Conservation (phyloP, 2,888 invertebrate species). For the Aporophyla lueneburgensis region DNA sequence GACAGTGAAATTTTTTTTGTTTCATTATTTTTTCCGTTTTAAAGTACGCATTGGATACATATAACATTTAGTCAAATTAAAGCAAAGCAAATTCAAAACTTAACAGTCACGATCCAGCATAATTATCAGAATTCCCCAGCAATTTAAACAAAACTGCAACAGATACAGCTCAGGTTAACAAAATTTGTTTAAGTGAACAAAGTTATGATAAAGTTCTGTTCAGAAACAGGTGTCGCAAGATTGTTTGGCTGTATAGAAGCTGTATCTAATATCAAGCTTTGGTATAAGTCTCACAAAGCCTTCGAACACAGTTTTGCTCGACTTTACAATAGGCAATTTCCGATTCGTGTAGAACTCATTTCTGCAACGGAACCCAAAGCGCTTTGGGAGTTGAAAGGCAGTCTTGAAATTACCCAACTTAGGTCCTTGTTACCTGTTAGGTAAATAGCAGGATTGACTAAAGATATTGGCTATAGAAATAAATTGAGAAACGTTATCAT, state of each 20-base stretch:
- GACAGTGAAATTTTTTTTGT: not conserved
- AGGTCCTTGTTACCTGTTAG: conserved; percentile 13
- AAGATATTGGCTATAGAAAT: conserved; percentile 15
- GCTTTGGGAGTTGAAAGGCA: conserved; percentile 45
- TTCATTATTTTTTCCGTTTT: not conserved
- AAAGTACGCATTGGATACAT: too few species aligned
- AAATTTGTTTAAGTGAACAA: conserved; percentile 32
- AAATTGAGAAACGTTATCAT: not conserved
- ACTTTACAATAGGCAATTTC: conserved; percentile 66
- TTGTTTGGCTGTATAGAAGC: conserved; percentile 45
- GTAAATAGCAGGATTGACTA: not conserved
- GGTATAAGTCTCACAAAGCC: conserved; percentile 48
- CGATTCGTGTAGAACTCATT: conserved; percentile 65
- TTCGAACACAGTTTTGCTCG: conserved; percentile 51
- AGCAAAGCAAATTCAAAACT: conserved; percentile 11
- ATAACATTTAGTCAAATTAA: not conserved
- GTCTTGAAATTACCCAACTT: conserved; percentile 20
- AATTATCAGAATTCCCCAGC: not conserved
- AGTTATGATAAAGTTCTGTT: conserved; percentile 56
- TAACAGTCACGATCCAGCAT: not conserved
- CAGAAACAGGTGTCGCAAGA: conserved; percentile 56
- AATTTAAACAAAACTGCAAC: conserved; percentile 38
- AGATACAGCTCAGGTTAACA: conserved; percentile 13
- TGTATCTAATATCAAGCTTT: conserved; percentile 49
- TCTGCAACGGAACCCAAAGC: conserved; percentile 47